Base-by-base conservation (phyloP, 1,140 invertebrate genomes). In the Drosophila nasuta region DNA sequence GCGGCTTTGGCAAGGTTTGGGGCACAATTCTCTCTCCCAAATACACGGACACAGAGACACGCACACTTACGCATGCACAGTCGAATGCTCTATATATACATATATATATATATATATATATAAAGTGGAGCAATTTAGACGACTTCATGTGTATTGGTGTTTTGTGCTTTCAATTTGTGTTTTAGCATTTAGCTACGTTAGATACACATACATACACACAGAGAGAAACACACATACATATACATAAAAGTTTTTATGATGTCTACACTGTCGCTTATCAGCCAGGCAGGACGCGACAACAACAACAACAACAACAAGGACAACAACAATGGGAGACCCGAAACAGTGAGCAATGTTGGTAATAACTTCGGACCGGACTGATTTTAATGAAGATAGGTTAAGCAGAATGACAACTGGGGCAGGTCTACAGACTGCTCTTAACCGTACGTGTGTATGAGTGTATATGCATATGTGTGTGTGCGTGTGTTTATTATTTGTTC, bases 41-140 rank as follows among this genome's bases (percentile, higher is more conserved):
- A 81, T 75, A 70, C 62, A 79, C 64, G 41, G 59, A 73, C 69
- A 59, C 59, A 48, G 66, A 54, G 30, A 59, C 41, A 58, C 17
- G 57, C 64, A 62, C 56, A 10, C 35, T 49, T 20, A 72, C 17
- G 54, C 49, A 30, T 28, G 49, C 15, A 67, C 45, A 62, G 28
- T 25, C 38, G 48, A 13, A 43, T 45, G 48, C 56, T 58, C 35
- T 38, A 38, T 3, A 35, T 66, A 64, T 43, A 52, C 1, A 58
- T 62, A 45, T 63, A 57, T 48, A 74, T 58, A 45, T 67, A 35
- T 58, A 56, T 46, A 49, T 33, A 70, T 51, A 35, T 56, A 70
- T 76, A 82, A 87, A 88, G 83, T 82, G 85, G 74, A 88, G 74
- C 83, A 82, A 88, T 88, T 88, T 66, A 81, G 81, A 83, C 77